A percentile compares a stretch with the other conserved stretches of the same genome.
Conservation (phyloP, 1,140 invertebrate species). For the Galleria mellonella region DNA sequence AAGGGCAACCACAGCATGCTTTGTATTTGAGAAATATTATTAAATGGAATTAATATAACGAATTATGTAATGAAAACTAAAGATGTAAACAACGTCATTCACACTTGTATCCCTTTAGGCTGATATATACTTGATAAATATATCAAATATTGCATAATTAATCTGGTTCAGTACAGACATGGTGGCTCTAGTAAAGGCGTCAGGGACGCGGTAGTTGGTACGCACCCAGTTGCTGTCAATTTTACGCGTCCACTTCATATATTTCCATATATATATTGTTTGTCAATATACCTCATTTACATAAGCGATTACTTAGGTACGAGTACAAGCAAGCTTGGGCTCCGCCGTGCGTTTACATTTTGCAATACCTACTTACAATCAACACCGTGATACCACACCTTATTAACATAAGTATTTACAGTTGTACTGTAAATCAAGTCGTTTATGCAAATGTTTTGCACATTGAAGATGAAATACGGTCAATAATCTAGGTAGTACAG, state of each 20-base stretch:
- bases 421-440: slow-evolving; percentile 53
- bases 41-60: too few relatives aligned
- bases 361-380: slow-evolving; percentile 50
- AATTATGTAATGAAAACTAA: too few relatives aligned
- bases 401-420: slow-evolving; percentile 68
- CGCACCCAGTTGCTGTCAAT: slow-evolving; percentile 35
- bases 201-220: background rate
- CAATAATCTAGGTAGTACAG: slow-evolving; percentile 29
- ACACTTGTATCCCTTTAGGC: too few relatives aligned
- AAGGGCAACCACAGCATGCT: too few relatives aligned
- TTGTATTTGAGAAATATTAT: too few relatives aligned
- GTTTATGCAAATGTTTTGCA: slow-evolving; percentile 43
- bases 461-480: slow-evolving; percentile 35
- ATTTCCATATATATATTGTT: slow-evolving; percentile 53
- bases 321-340: slow-evolving; percentile 29
- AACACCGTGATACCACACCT: slow-evolving; percentile 44
- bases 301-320: slow-evolving; percentile 47
- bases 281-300: slow-evolving; percentile 51
- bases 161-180: too few relatives aligned
- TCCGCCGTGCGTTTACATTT: slow-evolving; percentile 55
- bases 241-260: slow-evolving; percentile 46
- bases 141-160: too few relatives aligned
- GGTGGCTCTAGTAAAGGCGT: too few relatives aligned
- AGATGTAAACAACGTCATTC: too few relatives aligned
- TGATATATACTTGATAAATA: too few relatives aligned